phyloP scores from a whole-genome alignment of 2,797 vertebrate genomes.

The Oophaga sylvatica region DNA sequence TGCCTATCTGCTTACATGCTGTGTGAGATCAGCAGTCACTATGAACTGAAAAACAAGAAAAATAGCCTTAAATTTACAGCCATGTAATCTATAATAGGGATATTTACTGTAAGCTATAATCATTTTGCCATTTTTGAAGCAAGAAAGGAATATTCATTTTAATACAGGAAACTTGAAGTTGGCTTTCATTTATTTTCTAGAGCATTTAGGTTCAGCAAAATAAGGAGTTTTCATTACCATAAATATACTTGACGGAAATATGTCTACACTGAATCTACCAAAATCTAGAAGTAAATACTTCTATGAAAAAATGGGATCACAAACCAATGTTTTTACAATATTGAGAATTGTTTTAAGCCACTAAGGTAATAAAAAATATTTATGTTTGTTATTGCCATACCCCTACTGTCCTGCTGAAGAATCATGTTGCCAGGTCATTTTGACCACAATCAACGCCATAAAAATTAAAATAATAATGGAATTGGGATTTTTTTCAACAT shows the following conservation, averaged over 20 bases:
- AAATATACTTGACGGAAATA: neutral
- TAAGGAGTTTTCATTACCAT: neutral
- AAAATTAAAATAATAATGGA: no score
- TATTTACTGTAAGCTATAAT: constrained; percentile 25
- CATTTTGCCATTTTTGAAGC: constrained; percentile 11
- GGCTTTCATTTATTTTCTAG: neutral
- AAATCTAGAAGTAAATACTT: neutral
- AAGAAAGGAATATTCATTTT: constrained; percentile 27
- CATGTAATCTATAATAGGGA: constrained; percentile 6
- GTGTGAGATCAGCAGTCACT: constrained; percentile 3
- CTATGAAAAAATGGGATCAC: neutral
- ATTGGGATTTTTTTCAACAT: no score
- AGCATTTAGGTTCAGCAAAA: neutral
- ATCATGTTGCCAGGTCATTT: no score
- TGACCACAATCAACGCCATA: no score
- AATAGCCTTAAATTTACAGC: neutral
- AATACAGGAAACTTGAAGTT: neutral
- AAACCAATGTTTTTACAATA: neutral
- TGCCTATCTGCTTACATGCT: constrained; percentile 2
- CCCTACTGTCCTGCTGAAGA: no score
- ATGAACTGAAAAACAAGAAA: neutral
- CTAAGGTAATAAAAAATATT: no score
- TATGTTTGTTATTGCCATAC: no score
- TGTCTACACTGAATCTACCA: neutral
- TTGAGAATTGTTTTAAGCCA: no score